Evolutionary conservation across 92 coral and sea anemone genomes (phyloP).

Genomic region (Diadumene lineata): DNA sequence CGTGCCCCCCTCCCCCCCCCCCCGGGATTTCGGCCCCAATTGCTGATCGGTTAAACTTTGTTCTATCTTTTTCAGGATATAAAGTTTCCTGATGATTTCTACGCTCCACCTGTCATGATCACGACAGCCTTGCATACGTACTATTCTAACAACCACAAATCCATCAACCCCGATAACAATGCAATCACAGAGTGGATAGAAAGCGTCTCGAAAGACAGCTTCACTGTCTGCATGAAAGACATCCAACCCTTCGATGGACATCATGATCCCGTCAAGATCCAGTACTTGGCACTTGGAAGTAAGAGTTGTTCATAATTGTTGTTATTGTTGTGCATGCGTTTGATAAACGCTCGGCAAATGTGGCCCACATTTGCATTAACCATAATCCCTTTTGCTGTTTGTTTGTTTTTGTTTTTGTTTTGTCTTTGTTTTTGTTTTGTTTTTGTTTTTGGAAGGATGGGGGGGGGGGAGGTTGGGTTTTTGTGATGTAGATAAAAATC

Average conservation of each 20-base stretch:
- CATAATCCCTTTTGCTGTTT: no score
- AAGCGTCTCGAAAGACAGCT: conserved; percentile 2
- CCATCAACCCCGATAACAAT: conserved; percentile 58
- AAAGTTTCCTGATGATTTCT: conserved; percentile 44
- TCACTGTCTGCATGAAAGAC: conserved; percentile 44
- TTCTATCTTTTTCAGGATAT: conserved; percentile 40
- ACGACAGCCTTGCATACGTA: conserved; percentile 62
- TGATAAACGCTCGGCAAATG: no score
- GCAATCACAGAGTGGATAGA: conserved; percentile 75
- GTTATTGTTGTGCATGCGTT: background rate
- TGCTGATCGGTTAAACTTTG: no score
- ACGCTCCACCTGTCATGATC: conserved; percentile 64
- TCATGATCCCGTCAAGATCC: conserved; percentile 38
- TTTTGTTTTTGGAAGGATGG: no score
- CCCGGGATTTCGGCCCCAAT: no score
- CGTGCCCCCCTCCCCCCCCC: no score
- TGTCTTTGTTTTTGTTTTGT: no score
- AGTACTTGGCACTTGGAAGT: conserved; percentile 42
- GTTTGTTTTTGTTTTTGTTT: no score
- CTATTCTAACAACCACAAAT: conserved; percentile 31
- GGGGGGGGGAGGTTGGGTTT: no score
- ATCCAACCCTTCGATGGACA: conserved; percentile 47
- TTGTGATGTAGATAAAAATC: no score
- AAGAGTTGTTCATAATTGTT: conserved; percentile 10
- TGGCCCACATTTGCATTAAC: no score